phyloP scores from a whole-genome alignment of 2,888 invertebrate genomes.

The Buathra laborator region DNA sequence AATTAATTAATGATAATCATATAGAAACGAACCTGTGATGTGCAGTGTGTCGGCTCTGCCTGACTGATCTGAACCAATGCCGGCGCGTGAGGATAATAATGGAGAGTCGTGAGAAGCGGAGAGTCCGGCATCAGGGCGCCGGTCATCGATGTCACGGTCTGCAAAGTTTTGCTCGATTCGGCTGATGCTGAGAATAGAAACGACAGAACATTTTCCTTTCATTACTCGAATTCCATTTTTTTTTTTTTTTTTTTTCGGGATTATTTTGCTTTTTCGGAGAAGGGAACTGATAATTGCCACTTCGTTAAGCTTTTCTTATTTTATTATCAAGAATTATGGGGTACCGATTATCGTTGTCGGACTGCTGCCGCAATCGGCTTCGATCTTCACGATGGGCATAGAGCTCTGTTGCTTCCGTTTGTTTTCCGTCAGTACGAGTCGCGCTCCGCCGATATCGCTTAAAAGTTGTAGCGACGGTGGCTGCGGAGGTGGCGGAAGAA shows the following conservation, averaged over 20 bases:
- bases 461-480: conserved; percentile 89
- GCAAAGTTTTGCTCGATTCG: conserved; percentile 82
- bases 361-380: conserved; percentile 87
- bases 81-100: conserved; percentile 83
- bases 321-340: conserved; percentile 62
- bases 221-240: background rate
- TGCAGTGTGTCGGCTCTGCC: conserved; percentile 81
- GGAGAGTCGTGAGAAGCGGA: conserved; percentile 82
- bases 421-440: conserved; percentile 88
- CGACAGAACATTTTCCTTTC: background rate
- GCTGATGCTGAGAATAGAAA: conserved; percentile 75
- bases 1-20: background rate
- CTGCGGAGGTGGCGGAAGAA: conserved; percentile 87
- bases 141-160: conserved; percentile 82
- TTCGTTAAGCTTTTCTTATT: background rate
- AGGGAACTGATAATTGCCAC: background rate
- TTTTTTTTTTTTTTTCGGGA: background rate
- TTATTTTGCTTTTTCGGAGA: too few species aligned
- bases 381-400: conserved; percentile 89
- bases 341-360: conserved; percentile 82
- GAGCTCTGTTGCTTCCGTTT: conserved; percentile 87
- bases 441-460: conserved; percentile 86
- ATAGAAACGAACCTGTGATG: conserved; percentile 79
- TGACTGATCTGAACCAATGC: conserved; percentile 82
- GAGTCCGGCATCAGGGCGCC: conserved; percentile 80